Evolutionary conservation across 2,888 invertebrate genomes (phyloP).

Genomic region (Drepana falcataria): DNA sequence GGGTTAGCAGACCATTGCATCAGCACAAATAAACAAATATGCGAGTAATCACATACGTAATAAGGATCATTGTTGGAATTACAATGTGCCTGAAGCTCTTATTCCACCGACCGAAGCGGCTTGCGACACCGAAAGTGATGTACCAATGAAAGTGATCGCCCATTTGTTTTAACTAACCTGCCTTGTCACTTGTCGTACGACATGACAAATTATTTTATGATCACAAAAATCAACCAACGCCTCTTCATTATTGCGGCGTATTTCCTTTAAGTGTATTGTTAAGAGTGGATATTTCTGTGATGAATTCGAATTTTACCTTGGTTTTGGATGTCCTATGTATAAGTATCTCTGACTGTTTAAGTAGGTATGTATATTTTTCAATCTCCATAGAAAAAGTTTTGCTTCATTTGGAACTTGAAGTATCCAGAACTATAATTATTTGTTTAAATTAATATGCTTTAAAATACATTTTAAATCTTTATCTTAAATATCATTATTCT

Average conservation of each 20-base stretch:
- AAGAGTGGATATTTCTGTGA: neutral
- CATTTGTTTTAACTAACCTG: constrained; percentile 18
- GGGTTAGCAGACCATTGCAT: neutral
- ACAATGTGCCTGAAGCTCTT: constrained; percentile 24
- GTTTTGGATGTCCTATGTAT: too few relatives aligned
- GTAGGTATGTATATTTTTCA: too few relatives aligned
- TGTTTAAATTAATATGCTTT: too few relatives aligned
- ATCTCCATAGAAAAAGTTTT: too few relatives aligned
- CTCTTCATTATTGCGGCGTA: constrained; percentile 1
- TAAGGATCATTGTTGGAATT: constrained; percentile 22
- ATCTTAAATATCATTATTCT: too few relatives aligned
- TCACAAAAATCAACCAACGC: neutral
- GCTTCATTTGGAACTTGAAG: too few relatives aligned
- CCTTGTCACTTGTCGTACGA: constrained; percentile 4
- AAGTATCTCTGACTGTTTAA: too few relatives aligned
- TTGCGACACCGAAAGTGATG: constrained; percentile 44
- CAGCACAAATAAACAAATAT: constrained; percentile 1
- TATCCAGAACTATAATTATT: too few relatives aligned
- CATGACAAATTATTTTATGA: constrained; percentile 5
- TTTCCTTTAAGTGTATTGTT: neutral
- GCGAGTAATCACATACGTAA: constrained; percentile 15
- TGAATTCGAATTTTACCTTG: neutral
- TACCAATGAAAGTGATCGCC: constrained; percentile 42
- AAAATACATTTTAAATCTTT: too few relatives aligned
- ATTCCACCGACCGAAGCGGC: constrained; percentile 12